Base-by-base conservation (phyloP, 2,888 invertebrate species). In the Coecobrya sp. region DNA sequence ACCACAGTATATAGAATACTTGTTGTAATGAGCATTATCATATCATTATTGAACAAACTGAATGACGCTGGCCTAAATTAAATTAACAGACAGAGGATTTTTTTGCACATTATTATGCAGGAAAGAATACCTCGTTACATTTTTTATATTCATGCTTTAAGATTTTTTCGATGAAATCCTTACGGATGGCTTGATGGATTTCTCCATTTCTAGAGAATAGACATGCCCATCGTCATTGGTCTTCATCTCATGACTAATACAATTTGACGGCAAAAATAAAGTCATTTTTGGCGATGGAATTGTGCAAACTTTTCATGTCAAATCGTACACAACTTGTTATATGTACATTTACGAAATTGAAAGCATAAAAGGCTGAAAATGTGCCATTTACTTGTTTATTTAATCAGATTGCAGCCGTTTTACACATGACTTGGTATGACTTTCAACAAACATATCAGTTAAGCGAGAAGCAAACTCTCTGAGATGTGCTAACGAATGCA, bases 321-420 rank as follows among this genome's bases (percentile, higher is more conserved):
- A 70, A 70, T 70, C 42, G 5, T 42, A 42, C n/a, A 27, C 16
- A 7, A 7, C 65, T 30, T 11, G 30, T 30, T 30, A 13, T 42
- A 19, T 70, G 70, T 70, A 42, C 19, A 30, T 68, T 30, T 30
- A 68, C 13, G 68, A 70, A 70, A 70, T 76, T 76, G 76, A 76
- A 76, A 45, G 22, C 76, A 22, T 13, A 22, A 19, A 36, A 45
- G 19, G 22, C 49, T 76, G 76, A 76, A 76, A 81, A 79, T 36
- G 59, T 81, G 81, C 55, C 81, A 59, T 30, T 30, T 76, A 27
- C n/a, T 81, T 55, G 81, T 81, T 81, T 81, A 42, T 59, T 59
- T 55, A 30, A 55, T 55, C 30, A 81, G 81, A 36, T 81, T 59
- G 59, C 55, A 81, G 30, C 13, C 81, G 79, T 25, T 52, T 49